Percentiles rank a stretch among this genome's conserved stretches.
Evolutionary conservation across 2,797 vertebrate species (phyloP).

Genomic region (Sebastes steindachneri): DNA sequence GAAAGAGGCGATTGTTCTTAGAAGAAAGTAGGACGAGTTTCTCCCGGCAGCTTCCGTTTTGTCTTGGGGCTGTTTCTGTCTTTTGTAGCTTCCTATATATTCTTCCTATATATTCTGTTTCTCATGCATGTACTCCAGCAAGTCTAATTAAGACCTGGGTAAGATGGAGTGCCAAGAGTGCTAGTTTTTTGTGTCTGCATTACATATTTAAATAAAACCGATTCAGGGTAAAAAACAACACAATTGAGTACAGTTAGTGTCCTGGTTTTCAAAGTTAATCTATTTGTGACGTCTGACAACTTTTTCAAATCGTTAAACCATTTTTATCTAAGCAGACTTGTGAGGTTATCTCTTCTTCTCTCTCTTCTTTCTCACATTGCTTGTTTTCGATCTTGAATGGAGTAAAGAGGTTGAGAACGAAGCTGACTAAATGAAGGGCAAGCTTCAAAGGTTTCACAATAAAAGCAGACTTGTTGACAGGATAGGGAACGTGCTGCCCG

Average conservation of each 20-base stretch:
- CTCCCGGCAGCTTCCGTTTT: conserved; percentile 44
- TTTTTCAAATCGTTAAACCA: neutral
- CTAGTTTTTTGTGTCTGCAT: neutral
- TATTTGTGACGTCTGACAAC: neutral
- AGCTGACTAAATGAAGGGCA: neutral
- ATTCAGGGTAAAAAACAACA: neutral
- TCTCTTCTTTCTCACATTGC: neutral
- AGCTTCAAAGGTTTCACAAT: neutral
- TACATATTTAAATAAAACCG: neutral
- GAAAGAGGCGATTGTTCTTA: conserved; percentile 48
- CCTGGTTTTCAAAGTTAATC: neutral
- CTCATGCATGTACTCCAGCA: neutral
- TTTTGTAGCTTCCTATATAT: conserved; percentile 39
- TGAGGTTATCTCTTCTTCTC: neutral
- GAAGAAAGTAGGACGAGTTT: conserved; percentile 69
- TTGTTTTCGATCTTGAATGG: neutral
- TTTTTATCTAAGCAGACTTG: neutral
- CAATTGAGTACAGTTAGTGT: neutral
- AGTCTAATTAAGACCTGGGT: neutral
- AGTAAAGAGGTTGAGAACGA: neutral
- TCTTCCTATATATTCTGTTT: conserved; percentile 23
- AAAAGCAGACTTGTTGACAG: neutral
- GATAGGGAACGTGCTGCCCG: neutral
- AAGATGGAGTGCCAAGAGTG: neutral
- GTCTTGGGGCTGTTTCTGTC: conserved; percentile 47